These are phyloP conservation scores for Esox masquinongy DNA, from an alignment of 2,797 vertebrate genomes.

Conservation along the genomic window DNA sequence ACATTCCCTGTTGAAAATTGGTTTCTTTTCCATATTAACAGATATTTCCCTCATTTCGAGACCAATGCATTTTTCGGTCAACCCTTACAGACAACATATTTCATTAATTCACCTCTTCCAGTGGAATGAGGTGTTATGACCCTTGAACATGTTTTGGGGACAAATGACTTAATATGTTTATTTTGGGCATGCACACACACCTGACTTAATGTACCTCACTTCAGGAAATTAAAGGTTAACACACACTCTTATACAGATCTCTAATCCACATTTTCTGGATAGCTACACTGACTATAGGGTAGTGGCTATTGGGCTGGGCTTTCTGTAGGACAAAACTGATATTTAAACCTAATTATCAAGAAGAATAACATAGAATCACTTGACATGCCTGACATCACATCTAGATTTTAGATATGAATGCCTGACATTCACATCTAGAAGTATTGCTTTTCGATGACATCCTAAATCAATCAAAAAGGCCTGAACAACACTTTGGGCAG, in stretches of 20 bases:
- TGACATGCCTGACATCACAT: no score
- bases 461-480: no score
- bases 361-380: no score
- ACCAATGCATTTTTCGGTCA: background rate
- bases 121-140: background rate
- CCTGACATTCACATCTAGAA: no score
- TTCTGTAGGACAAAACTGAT: no score
- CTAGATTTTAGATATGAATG: no score
- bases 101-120: background rate
- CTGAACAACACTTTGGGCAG: no score
- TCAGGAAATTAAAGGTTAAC: background rate
- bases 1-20: background rate
- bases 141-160: background rate
- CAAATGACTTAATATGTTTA: background rate
- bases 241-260: background rate
- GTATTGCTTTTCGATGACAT: no score
- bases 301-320: no score
- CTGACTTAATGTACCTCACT: background rate
- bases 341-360: no score
- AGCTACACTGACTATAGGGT: conserved; percentile 16
- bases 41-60: background rate
- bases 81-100: background rate
- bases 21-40: background rate
- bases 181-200: background rate
- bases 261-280: conserved; percentile 22